phyloP scores from a whole-genome alignment of 2,113 vertebrate genomes.

The Corythoichthys haematopterus region DNA sequence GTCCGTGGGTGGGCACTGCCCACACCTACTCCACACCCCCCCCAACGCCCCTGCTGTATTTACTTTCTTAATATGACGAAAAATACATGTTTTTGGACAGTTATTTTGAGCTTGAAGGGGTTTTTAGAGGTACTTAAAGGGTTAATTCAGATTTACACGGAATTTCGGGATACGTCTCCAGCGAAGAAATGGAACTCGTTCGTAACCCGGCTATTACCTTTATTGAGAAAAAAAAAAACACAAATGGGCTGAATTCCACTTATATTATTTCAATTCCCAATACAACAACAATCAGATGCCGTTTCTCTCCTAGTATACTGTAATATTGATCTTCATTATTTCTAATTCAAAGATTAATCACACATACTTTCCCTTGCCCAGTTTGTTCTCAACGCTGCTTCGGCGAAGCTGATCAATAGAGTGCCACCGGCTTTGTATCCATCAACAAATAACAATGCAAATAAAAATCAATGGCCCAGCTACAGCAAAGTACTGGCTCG shows the following conservation, averaged over 20 bases:
- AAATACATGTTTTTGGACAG: too few species aligned
- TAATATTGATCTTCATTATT: conserved; percentile 6
- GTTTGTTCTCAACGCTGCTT: conserved; percentile 30
- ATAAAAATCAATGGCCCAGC: conserved; percentile 74
- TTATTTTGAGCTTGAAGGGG: too few species aligned
- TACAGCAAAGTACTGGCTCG: conserved; percentile 70
- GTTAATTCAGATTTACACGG: too few species aligned
- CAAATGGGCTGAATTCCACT: neutral
- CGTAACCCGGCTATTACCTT: neutral
- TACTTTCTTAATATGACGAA: too few species aligned
- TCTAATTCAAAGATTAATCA: conserved; percentile 27
- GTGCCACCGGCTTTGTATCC: conserved; percentile 63
- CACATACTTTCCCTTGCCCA: conserved; percentile 6
- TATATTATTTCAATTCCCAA: neutral
- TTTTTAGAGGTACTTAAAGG: too few species aligned
- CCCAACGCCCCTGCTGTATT: too few species aligned
- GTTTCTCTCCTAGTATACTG: neutral
- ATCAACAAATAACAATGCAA: conserved; percentile 77
- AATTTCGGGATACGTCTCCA: too few species aligned
- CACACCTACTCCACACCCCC: too few species aligned
- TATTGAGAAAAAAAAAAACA: neutral
- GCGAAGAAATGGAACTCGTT: too few species aligned
- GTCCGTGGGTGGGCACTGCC: too few species aligned
- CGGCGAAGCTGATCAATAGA: conserved; percentile 54
- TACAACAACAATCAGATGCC: neutral